phyloP scores from a whole-genome alignment of 2,113 vertebrate species.

The Sterrhoptilus dennistouni region DNA sequence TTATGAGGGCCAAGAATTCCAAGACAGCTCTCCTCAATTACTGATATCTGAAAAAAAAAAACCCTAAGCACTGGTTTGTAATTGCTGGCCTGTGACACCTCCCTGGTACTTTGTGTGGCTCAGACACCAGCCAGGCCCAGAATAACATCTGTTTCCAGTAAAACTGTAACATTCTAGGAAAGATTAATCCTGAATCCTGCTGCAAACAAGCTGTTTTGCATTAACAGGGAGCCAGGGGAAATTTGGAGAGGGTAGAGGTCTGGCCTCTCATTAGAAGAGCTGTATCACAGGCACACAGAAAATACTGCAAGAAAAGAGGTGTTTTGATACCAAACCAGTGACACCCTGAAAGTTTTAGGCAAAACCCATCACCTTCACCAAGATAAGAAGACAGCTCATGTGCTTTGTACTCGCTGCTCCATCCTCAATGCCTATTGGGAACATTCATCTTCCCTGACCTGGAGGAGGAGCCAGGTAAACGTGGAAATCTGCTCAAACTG shows the following conservation, averaged over 20 bases:
- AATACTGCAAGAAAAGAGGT: neutral
- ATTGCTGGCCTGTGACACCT: neutral
- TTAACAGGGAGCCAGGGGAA: neutral
- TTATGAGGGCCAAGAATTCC: neutral
- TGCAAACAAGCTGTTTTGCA: neutral
- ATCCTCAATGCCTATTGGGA: accelerated
- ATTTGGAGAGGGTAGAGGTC: neutral
- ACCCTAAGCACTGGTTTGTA: neutral
- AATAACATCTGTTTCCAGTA: neutral
- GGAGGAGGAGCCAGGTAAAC: neutral
- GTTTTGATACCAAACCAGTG: neutral
- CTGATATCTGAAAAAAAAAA: neutral
- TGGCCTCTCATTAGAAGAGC: neutral
- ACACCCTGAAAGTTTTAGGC: neutral
- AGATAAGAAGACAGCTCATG: neutral
- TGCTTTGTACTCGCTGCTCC: neutral
- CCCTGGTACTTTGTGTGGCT: neutral
- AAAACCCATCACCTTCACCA: neutral
- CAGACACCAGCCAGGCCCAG: neutral
- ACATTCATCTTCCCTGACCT: neutral
- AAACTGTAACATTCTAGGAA: neutral
- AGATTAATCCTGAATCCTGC: neutral
- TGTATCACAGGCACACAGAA: neutral
- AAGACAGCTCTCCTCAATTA: neutral
- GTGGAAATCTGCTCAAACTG: neutral